Base-by-base conservation (phyloP, 2,888 invertebrate species). In the Coenonympha arcania region DNA sequence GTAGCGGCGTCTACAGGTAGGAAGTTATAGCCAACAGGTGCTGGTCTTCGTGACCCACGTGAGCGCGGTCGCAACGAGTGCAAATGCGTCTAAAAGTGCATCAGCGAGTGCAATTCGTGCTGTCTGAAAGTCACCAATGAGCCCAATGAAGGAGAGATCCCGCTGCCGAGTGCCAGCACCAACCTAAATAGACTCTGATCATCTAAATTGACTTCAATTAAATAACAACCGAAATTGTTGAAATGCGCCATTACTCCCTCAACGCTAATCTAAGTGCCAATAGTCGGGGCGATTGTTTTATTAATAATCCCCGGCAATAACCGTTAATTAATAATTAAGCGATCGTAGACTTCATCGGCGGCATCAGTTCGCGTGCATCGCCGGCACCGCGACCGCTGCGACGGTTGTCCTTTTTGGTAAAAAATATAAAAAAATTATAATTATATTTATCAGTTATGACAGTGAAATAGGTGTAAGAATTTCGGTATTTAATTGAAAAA, bases 201-300 rank as follows among this genome's bases (percentile, higher is more conserved):
- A 85, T 86, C 85, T 86, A 85, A 86, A 86, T 86, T 86, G 86
- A 85, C 85, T 86, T 86, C 86, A 86, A 86, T 86, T 86, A 86
- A 86, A 86, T 86, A 86, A 86, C 86, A 85, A 86, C 86, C 85
- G 85, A 86, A 86, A 85, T 86, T 85, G 86, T 85, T 86, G 84
- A 85, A 86, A 86, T 84, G 85, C 84, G 85, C 84, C 84, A 84
- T 86, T 82, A 83, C 86, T 83, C 86, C 85, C 86, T 84, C 86
- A 71, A 65, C 79, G 80, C 72, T 86, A 85, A 86, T 86, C 86
- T 86, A 84, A 85, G 81, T 84, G 85, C 85, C 84, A 83, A 86
- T 86, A 86, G 83, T 76, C 75, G 79, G 84, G 82, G 82, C 78
- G 77, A 79, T 82, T 84, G 84, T 83, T 83, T 86, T 85, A 79